Evolutionary conservation across 1,140 invertebrate species (phyloP).

Genomic region (Caerostris darwini): DNA sequence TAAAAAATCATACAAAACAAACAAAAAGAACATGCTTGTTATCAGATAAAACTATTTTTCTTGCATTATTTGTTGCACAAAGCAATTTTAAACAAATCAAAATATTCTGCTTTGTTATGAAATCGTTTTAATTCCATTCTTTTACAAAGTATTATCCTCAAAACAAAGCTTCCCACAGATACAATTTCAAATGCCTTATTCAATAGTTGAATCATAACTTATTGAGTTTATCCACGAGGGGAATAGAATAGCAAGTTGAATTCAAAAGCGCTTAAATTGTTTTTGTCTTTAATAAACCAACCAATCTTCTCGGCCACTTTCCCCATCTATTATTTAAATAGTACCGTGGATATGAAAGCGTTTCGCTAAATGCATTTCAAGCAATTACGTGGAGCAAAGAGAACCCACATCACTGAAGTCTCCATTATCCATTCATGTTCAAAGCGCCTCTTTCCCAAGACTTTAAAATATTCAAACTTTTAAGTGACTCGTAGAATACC

Average conservation of each 20-base stretch:
- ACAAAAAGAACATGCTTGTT: too few species aligned
- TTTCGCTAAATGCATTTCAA: slow-evolving; percentile 26
- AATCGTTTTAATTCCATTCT: too few species aligned
- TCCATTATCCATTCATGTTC: slow-evolving; percentile 41
- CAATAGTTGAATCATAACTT: not conserved
- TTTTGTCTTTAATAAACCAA: slow-evolving; percentile 5
- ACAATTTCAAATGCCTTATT: not conserved
- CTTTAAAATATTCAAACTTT: slow-evolving; percentile 69
- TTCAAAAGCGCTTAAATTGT: not conserved
- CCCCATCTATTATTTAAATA: slow-evolving; percentile 16
- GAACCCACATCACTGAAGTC: not conserved
- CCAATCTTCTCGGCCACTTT: not conserved
- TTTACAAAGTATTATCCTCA: too few species aligned
- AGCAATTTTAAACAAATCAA: too few species aligned
- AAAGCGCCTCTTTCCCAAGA: slow-evolving; percentile 18
- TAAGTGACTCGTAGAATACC: slow-evolving; percentile 52
- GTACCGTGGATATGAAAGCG: not conserved
- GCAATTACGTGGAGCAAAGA: slow-evolving; percentile 3
- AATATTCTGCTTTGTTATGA: too few species aligned
- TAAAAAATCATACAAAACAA: too few species aligned
- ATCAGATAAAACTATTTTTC: too few species aligned
- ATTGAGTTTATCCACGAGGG: not conserved
- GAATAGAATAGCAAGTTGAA: not conserved
- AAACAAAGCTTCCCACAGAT: too few species aligned
- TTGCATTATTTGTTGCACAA: too few species aligned